Evolutionary conservation across 1,140 invertebrate genomes (phyloP).

Genomic region (Arion vulgaris): DNA sequence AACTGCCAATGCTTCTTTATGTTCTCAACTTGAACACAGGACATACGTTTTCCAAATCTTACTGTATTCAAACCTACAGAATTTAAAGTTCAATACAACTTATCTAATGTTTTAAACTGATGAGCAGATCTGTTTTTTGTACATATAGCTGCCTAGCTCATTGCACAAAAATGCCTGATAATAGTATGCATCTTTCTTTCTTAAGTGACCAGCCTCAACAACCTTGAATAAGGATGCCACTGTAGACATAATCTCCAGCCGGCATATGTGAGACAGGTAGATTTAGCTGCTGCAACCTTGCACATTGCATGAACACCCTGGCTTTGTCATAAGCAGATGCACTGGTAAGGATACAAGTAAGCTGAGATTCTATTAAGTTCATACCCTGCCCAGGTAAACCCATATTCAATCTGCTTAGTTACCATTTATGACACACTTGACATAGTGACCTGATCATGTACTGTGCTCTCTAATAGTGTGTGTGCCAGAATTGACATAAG

Average conservation of each 20-base stretch:
- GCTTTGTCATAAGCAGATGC: constrained; percentile 86
- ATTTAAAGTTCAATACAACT: constrained; percentile 61
- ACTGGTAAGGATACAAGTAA: constrained; percentile 83
- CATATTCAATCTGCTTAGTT: no score
- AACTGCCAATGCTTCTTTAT: no score
- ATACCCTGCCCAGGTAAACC: constrained; percentile 83
- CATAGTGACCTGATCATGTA: no score
- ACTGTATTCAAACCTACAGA: constrained; percentile 50
- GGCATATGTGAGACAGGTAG: no score
- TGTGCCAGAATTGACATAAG: no score
- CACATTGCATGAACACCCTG: constrained; percentile 75
- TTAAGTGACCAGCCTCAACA: constrained; percentile 82
- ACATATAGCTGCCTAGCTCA: constrained; percentile 57
- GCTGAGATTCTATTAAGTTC: constrained; percentile 79
- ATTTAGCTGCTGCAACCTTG: constrained; percentile 76
- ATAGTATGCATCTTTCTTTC: constrained; percentile 79
- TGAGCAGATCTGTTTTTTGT: constrained; percentile 69
- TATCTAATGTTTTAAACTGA: constrained; percentile 66
- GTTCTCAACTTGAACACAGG: no score
- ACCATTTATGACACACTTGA: no score
- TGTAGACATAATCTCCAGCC: constrained; percentile 78
- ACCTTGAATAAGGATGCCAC: constrained; percentile 81
- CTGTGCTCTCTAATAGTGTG: no score
- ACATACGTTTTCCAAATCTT: constrained; percentile 44
- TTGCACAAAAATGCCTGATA: constrained; percentile 66